Evolutionary conservation across 2,888 invertebrate genomes (phyloP).

Genomic region (Drosophila mimetica): DNA sequence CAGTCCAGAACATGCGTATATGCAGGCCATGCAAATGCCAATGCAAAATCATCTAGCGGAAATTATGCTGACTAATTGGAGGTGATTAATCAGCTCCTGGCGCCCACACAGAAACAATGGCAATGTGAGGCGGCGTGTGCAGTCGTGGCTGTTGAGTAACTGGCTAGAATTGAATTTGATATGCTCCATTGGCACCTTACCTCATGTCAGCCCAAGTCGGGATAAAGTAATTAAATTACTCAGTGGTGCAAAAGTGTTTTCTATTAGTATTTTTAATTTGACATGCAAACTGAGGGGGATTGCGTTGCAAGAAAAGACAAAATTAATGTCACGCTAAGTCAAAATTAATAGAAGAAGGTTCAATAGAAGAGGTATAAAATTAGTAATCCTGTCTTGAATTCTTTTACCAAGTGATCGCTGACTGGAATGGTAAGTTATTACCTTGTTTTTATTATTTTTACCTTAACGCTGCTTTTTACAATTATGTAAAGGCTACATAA

Average conservation of each 20-base stretch:
- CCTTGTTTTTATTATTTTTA: neutral
- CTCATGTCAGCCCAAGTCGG: slow-evolving; percentile 16
- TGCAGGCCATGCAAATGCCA: slow-evolving; percentile 41
- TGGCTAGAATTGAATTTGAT: slow-evolving; percentile 54
- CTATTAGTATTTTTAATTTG: slow-evolving; percentile 21
- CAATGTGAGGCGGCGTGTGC: slow-evolving; percentile 30
- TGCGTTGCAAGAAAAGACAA: neutral
- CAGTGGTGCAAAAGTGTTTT: slow-evolving; percentile 9
- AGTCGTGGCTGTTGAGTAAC: slow-evolving; percentile 30
- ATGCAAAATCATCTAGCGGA: slow-evolving; percentile 71
- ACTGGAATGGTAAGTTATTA: no score
- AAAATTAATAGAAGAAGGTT: neutral
- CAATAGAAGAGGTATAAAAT: no score
- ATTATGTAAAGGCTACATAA: no score
- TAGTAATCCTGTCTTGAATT: neutral
- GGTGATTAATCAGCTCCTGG: slow-evolving; percentile 57
- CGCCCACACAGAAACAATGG: slow-evolving; percentile 24
- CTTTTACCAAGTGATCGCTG: no score
- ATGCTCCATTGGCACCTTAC: slow-evolving; percentile 52
- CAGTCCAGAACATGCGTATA: slow-evolving; percentile 8
- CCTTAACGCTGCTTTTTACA: no score
- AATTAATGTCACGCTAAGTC: neutral
- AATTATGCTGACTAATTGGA: slow-evolving; percentile 71
- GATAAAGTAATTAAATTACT: slow-evolving; percentile 35
- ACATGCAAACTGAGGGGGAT: neutral